Percentiles rank a stretch among this genome's conserved stretches.
phyloP scores from a whole-genome alignment of 2,113 vertebrate species.

The Hemiprocne comata region DNA sequence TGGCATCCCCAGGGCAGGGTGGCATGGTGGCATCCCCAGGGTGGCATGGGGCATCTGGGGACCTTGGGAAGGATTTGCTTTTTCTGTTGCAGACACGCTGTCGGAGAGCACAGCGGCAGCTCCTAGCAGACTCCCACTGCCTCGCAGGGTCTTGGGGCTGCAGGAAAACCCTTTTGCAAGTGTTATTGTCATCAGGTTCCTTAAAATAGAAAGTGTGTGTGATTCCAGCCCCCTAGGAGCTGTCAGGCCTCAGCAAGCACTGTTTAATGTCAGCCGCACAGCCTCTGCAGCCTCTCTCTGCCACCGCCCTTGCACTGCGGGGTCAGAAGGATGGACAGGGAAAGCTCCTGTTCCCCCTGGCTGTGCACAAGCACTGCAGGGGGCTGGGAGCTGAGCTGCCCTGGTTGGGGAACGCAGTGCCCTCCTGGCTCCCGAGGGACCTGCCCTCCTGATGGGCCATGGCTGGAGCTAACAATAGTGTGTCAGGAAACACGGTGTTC shows the following conservation, averaged over 20 bases:
- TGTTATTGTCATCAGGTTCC: not conserved
- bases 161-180: slow-evolving; percentile 20
- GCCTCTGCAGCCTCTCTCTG: not conserved
- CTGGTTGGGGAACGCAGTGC: not conserved
- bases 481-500: not conserved
- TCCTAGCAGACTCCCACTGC: not conserved
- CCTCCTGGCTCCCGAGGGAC: not conserved
- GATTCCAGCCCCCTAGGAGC: not conserved
- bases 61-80: not conserved
- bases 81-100: not conserved
- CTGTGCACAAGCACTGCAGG: accelerated
- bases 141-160: not conserved
- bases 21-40: not conserved
- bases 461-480: not conserved
- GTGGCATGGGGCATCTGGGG: not conserved
- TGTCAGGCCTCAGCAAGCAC: not conserved
- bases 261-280: not conserved
- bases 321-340: not conserved
- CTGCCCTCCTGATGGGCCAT: not conserved
- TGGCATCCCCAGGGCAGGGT: not conserved
- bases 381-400: not conserved
- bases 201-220: slow-evolving; percentile 16
- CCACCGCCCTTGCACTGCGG: accelerated
- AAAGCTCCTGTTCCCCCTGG: accelerated
- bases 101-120: not conserved